phyloP scores from a whole-genome alignment of 2,797 vertebrate species.

The Pangasius sanitwongsei region DNA sequence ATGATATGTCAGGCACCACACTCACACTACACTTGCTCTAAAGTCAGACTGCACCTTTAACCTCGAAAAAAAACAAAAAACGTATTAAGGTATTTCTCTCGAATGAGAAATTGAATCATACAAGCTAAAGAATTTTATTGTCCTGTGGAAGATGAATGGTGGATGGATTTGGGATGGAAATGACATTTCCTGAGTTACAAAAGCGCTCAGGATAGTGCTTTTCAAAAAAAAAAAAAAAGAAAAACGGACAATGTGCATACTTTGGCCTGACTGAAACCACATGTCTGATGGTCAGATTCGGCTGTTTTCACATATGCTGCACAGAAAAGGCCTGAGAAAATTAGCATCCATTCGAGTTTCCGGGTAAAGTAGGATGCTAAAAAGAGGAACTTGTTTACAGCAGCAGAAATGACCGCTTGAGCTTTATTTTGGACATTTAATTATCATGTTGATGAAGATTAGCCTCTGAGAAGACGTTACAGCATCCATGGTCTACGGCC shows the following conservation, averaged over 20 bases:
- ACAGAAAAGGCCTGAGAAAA: constrained; percentile 53
- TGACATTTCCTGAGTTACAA: constrained; percentile 59
- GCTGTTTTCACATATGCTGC: constrained; percentile 54
- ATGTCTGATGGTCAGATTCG: constrained; percentile 53
- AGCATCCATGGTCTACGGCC: background rate
- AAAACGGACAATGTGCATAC: constrained; percentile 55
- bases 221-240: constrained; percentile 18
- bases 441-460: background rate
- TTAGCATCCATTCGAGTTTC: constrained; percentile 41
- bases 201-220: constrained; percentile 46
- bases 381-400: constrained; percentile 27
- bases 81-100: constrained; percentile 15
- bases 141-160: constrained; percentile 41
- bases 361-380: constrained; percentile 20
- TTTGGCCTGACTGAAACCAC: constrained; percentile 60
- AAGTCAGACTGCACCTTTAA: constrained; percentile 21
- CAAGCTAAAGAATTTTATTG: constrained; percentile 40
- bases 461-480: background rate
- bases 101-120: constrained; percentile 33
- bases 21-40: background rate
- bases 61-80: background rate
- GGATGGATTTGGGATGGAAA: constrained; percentile 54
- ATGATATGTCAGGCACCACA: background rate
- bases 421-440: background rate
- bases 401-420: background rate